These are phyloP conservation scores for Dendrocopos noguchii DNA, from an alignment of 2,113 vertebrate species.

Conservation along the genomic window DNA sequence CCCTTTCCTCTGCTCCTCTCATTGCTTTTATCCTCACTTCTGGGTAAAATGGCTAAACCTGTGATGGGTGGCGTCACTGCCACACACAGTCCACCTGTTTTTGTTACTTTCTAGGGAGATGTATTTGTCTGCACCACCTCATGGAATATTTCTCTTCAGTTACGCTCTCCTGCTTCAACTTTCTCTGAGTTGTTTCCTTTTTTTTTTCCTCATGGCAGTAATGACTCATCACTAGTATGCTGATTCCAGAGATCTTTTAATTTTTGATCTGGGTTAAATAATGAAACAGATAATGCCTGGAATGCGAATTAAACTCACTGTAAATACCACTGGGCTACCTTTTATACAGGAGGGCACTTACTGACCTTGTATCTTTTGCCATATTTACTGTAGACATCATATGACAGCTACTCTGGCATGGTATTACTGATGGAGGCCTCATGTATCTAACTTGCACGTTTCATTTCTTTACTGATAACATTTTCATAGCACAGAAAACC, in stretches of 20 bases:
- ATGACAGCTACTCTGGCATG: neutral
- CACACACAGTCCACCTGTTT: neutral
- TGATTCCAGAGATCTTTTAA: neutral
- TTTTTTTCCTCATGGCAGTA: neutral
- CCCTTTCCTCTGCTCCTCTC: neutral
- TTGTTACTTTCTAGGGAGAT: neutral
- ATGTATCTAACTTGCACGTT: neutral
- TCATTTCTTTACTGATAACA: neutral
- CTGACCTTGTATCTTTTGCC: neutral
- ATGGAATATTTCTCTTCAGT: neutral
- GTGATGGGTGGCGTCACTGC: neutral
- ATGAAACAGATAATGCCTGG: neutral
- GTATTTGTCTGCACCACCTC: neutral
- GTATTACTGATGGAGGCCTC: neutral
- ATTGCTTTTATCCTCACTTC: neutral
- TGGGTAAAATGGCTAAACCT: neutral
- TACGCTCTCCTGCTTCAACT: neutral
- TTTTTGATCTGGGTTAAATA: neutral
- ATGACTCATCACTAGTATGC: neutral
- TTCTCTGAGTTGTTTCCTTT: neutral
- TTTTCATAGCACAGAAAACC: neutral
- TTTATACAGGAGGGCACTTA: neutral
- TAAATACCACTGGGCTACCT: neutral
- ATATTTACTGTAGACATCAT: neutral
- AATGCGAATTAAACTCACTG: neutral